Base-by-base conservation (phyloP, 2,797 vertebrate genomes). In the Ctenosaura bakeri region DNA sequence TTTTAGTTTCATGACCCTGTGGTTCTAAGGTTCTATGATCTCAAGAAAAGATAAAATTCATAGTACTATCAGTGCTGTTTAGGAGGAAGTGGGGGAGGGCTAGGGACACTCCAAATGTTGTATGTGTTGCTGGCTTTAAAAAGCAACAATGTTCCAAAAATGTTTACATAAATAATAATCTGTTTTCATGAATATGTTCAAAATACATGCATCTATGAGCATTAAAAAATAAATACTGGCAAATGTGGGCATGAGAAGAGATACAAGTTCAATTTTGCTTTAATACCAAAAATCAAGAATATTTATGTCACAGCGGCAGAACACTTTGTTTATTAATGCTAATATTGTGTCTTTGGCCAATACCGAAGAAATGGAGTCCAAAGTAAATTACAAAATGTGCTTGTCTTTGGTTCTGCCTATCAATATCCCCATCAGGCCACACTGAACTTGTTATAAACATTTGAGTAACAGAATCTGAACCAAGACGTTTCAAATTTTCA, bases 371-470 rank as follows among this genome's bases (percentile, higher is more conserved):
- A 42, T 86, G 24, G 26, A 29, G 26, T 24, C 32, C 12, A 77
- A 59, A 35, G 6, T 86, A 85, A 74, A 85, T 85, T 74, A n/a
- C n/a, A 54, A 74, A 76, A n/a, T 54, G n/a, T 24, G 16, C 20
- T 54, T 20, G 29, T 85, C 22, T 73, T 54, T 56, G 24, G 22
- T 3, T n/a, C 26, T 35, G 38, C 20, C 1, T 52, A 32, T 54
- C 24, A 54, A 52, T 69, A 77, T 35, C 84, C 73, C 54, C 80
- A 3, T 4, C 18, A 89, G 73, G 52, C 16, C 7, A 18, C 24
- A 24, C 20, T 14, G 16, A 83, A 91, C 22, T 24, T 85, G 46
- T 59, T 35, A 69, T 69, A 56, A 56, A 54, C 83, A 87, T 89
- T 91, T 32, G 82, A 89, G 1, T 6, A 38, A 42, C 90, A 91